Conservation (phyloP, 2,888 invertebrate species). For the Bombylius discolor region DNA sequence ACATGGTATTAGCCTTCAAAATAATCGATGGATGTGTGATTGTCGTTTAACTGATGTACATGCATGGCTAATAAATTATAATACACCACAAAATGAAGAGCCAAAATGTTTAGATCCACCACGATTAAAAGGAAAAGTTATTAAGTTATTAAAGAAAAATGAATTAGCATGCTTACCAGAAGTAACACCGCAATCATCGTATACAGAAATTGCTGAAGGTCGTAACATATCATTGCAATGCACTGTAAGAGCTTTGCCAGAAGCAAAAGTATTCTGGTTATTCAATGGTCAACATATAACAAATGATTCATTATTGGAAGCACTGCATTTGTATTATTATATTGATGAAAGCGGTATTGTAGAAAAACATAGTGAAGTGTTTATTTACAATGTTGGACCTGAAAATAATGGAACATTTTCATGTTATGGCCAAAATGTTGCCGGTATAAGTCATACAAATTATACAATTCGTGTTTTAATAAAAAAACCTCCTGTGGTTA, state of each 20-base stretch:
- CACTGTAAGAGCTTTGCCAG: conserved; percentile 66
- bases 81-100: conserved; percentile 64
- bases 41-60: conserved; percentile 67
- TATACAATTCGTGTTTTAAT: conserved; percentile 65
- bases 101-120: conserved; percentile 62
- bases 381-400: conserved; percentile 60
- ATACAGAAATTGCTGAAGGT: conserved; percentile 64
- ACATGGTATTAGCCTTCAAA: conserved; percentile 67
- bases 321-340: conserved; percentile 54
- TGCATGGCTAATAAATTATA: conserved; percentile 62
- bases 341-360: conserved; percentile 58
- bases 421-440: conserved; percentile 75
- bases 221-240: conserved; percentile 71
- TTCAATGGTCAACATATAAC: conserved; percentile 69
- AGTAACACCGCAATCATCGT: conserved; percentile 60
- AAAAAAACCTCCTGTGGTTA: conserved; percentile 57
- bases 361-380: conserved; percentile 64
- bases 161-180: conserved; percentile 75
- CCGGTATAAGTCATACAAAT: conserved; percentile 65
- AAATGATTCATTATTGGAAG: conserved; percentile 58
- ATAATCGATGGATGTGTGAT: conserved; percentile 83
- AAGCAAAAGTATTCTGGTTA: conserved; percentile 70
- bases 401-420: conserved; percentile 78
- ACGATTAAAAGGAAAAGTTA: conserved; percentile 50
- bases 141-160: conserved; percentile 50